Evolutionary conservation across 2,113 vertebrate species (phyloP), one percentile per base, ranked within the genome.

Genomic region (Caloenas nicobarica): DNA sequence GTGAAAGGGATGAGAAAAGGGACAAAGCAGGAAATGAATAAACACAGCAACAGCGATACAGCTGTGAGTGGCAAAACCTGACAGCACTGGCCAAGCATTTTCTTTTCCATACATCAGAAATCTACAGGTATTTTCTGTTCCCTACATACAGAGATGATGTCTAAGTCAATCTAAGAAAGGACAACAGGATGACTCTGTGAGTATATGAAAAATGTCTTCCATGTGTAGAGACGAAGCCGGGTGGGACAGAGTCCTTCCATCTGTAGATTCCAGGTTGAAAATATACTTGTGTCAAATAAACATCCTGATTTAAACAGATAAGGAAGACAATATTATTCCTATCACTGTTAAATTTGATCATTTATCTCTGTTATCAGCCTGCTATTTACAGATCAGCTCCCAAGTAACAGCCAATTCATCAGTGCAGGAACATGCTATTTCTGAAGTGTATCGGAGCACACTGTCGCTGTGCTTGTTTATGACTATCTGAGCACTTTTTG

Each of bases 391-490:
- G 72, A 66, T 72, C 8, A 92, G 89, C 57, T 89, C 77, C 84
- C 68, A 58, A 57, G 8, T 9, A 83, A 42, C 51, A 72, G 81
- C 81, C 72, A 53, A 40, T 14, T n/a, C 68, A 28, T 61, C 72
- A 40, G 42, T 2, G 26, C 51, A 50, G 34, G 50, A 64, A 66
- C 44, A 5, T 2, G n/a, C 24, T 51, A 21, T 10, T 84, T 10
- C 65, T 10, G 74, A 53, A 16, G 51, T 3, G 4, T 15, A 50
- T 3, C 0, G 0, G 61, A 76, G 34, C 57, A 10, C 4, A 3
- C 53, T 23, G 60, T 26, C 66, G 25, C 60, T 19, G 40, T 2
- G 2, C 61, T 50, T 42, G 7, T 50, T 69, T 46, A 10, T 56
- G n/a, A 13, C 11, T 71, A 53, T 40, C 65, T 9, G 22, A 42